A percentile compares a stretch with the other conserved stretches of the same genome.
Conservation (phyloP, 2,113 vertebrate species). For the Choloepus hoffmanni region DNA sequence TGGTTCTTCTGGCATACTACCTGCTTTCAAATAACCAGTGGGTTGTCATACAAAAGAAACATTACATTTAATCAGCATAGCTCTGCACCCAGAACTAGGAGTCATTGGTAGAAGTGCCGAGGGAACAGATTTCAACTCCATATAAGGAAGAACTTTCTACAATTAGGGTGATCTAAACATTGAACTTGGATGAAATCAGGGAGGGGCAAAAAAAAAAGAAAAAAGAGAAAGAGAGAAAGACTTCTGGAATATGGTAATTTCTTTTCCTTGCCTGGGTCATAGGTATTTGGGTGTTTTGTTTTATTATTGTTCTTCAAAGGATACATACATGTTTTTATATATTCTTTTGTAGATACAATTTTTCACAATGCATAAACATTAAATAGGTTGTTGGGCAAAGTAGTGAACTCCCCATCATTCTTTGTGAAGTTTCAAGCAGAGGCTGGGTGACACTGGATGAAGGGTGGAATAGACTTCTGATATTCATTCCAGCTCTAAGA, state of each 20-base stretch:
- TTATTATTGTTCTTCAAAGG: not conserved
- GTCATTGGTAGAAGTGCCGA: not conserved
- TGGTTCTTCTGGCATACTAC: not conserved
- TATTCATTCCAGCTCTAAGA: not conserved
- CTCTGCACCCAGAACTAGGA: not conserved
- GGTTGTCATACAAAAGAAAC: not conserved
- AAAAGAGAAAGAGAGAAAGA: not conserved
- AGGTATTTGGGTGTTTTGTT: slow-evolving; percentile 9
- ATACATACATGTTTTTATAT: not conserved
- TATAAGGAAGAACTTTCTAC: slow-evolving; percentile 45
- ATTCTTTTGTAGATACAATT: not conserved
- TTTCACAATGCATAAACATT: not conserved
- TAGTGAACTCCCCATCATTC: not conserved
- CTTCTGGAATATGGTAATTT: not conserved
- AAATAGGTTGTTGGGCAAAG: not conserved
- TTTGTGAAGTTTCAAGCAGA: not conserved
- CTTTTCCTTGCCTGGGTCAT: not conserved
- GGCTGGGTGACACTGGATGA: not conserved
- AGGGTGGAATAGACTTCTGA: not conserved
- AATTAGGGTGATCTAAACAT: not conserved
- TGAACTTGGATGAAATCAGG: not conserved
- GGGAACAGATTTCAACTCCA: not conserved
- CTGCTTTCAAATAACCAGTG: not conserved
- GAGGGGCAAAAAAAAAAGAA: not conserved
- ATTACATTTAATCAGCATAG: not conserved